Conservation (phyloP, 2,888 invertebrate species). For the Perithous albicinctus region DNA sequence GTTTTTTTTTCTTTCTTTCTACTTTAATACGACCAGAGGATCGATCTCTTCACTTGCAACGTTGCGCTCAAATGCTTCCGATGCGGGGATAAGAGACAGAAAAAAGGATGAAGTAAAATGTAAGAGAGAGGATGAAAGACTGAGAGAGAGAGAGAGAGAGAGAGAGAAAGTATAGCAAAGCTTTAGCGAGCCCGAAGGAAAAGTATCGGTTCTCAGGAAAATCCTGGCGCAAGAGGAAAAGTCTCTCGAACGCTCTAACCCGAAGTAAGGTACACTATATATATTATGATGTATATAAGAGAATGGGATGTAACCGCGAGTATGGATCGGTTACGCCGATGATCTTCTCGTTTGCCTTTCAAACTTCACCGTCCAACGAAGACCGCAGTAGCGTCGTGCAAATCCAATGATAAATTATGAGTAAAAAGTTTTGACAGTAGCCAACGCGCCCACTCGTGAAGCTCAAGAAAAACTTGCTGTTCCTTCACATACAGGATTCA, state of each 20-base stretch:
- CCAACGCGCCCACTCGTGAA: slow-evolving; percentile 36
- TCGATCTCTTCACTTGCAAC: slow-evolving; percentile 36
- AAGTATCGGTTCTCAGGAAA: slow-evolving; percentile 28
- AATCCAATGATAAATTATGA: slow-evolving; percentile 67
- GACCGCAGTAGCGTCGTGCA: neutral
- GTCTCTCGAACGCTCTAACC: slow-evolving; percentile 21
- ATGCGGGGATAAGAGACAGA: slow-evolving; percentile 18
- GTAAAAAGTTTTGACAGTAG: slow-evolving; percentile 66
- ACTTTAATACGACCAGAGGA: neutral
- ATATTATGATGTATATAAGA: neutral
- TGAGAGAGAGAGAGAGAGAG: neutral
- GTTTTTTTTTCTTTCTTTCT: slow-evolving; percentile 17
- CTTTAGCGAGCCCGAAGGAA: slow-evolving; percentile 28
- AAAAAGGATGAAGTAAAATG: slow-evolving; percentile 9
- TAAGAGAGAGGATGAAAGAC: neutral
- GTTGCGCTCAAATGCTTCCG: slow-evolving; percentile 8
- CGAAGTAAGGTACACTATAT: slow-evolving; percentile 13
- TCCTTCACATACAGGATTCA: slow-evolving; percentile 11
- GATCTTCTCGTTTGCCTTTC: slow-evolving; percentile 58
- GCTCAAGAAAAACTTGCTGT: slow-evolving; percentile 28
- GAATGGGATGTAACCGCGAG: neutral
- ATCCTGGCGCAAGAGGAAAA: slow-evolving; percentile 38
- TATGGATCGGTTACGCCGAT: slow-evolving; percentile 42
- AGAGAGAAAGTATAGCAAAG: neutral
- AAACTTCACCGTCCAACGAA: slow-evolving; percentile 30